phyloP scores from a whole-genome alignment of 2,113 vertebrate genomes.

The Scophthalmus maximus region DNA sequence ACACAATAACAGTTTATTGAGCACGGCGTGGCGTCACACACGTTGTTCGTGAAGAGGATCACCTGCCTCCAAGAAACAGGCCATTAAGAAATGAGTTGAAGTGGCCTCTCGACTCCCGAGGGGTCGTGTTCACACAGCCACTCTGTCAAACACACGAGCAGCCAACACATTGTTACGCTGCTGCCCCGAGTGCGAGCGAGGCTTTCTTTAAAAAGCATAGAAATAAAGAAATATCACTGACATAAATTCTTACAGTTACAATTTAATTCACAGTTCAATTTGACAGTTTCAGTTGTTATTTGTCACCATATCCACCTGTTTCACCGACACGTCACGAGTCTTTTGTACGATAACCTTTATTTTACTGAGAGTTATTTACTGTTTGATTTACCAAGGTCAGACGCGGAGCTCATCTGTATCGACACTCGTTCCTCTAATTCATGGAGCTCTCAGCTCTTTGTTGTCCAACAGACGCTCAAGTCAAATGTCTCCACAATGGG shows the following conservation, averaged over 20 bases:
- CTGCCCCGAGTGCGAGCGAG: constrained; percentile 41
- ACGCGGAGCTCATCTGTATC: constrained; percentile 71
- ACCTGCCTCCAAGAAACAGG: constrained; percentile 78
- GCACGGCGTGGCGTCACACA: constrained; percentile 34
- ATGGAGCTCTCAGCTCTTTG: constrained; percentile 81
- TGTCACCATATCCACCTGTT: constrained; percentile 37
- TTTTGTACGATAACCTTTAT: not conserved
- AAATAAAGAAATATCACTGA: not conserved
- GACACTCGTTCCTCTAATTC: constrained; percentile 76
- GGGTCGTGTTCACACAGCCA: constrained; percentile 65
- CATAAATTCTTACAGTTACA: not conserved
- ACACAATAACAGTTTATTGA: constrained; percentile 66
- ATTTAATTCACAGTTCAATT: constrained; percentile 1
- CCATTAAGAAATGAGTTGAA: constrained; percentile 80
- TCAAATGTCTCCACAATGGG: constrained; percentile 80
- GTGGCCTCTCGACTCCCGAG: constrained; percentile 64
- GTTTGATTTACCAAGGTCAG: constrained; percentile 79
- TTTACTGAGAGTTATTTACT: constrained; percentile 60
- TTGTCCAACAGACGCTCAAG: constrained; percentile 81
- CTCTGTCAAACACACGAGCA: constrained; percentile 70
- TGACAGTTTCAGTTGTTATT: constrained; percentile 1
- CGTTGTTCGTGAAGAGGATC: constrained; percentile 75
- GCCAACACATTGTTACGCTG: constrained; percentile 46
- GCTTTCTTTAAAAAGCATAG: not conserved
- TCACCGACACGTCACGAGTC: constrained; percentile 1